phyloP scores from a whole-genome alignment of 1,140 invertebrate species.

The Nixonia krombeini region DNA sequence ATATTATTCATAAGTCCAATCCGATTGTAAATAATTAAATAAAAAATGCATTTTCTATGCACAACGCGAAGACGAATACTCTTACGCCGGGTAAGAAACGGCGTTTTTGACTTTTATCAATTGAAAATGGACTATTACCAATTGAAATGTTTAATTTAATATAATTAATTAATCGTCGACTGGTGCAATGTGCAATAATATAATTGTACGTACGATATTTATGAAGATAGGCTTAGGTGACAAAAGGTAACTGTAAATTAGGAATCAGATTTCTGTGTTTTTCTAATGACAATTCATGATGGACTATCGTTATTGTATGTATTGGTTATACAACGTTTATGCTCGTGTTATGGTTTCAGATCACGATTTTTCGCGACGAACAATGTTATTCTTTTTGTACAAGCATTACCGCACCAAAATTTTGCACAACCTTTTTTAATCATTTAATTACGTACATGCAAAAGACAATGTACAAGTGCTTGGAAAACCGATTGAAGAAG shows the following conservation, averaged over 20 bases:
- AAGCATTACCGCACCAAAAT: conserved; percentile 1
- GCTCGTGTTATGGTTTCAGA: conserved; percentile 56
- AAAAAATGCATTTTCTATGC: conserved; percentile 12
- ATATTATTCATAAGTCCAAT: conserved; percentile 14
- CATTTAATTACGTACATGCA: conserved; percentile 26
- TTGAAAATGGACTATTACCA: neutral
- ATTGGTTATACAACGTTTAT: conserved; percentile 50
- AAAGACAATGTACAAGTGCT: conserved; percentile 48
- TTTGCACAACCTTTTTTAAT: neutral
- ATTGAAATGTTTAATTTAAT: conserved; percentile 11
- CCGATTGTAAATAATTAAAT: conserved; percentile 24
- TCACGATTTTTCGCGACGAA: conserved; percentile 61
- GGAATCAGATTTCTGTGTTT: conserved; percentile 43
- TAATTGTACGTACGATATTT: conserved; percentile 30
- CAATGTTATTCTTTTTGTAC: conserved; percentile 56
- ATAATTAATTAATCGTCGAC: neutral
- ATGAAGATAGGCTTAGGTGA: conserved; percentile 15
- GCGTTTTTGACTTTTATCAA: conserved; percentile 2
- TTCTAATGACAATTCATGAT: conserved; percentile 38
- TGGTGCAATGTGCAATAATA: conserved; percentile 51
- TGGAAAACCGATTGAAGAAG: neutral
- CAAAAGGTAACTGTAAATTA: conserved; percentile 33
- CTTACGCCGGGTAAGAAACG: conserved; percentile 3
- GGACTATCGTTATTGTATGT: conserved; percentile 27
- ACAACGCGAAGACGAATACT: neutral